These are phyloP conservation scores for Pogonophryne albipinna DNA, from an alignment of 2,797 vertebrate species.

Conservation along the genomic window DNA sequence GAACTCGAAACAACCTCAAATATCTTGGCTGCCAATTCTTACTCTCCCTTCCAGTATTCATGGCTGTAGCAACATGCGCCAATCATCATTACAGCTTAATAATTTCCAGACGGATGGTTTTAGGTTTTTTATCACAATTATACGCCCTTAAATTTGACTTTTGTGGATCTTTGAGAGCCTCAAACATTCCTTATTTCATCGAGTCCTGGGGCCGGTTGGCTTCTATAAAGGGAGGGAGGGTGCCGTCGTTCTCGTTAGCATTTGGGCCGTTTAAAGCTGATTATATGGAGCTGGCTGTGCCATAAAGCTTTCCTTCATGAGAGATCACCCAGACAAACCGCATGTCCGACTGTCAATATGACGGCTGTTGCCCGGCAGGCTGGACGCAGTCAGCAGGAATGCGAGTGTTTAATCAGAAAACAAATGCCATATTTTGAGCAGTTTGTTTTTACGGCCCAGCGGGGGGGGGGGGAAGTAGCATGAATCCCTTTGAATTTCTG, in stretches of 20 bases:
- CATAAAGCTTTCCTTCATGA: slow-evolving; percentile 81
- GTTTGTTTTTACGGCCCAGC: slow-evolving; percentile 82
- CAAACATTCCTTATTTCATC: slow-evolving; percentile 48
- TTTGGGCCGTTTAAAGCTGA: slow-evolving; percentile 71
- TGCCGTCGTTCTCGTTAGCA: slow-evolving; percentile 70
- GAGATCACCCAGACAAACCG: slow-evolving; percentile 66
- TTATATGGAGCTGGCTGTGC: slow-evolving; percentile 77
- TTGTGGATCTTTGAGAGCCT: slow-evolving; percentile 9
- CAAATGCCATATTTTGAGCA: slow-evolving; percentile 80
- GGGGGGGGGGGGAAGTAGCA: slow-evolving; percentile 44
- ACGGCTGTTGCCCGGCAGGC: slow-evolving; percentile 78
- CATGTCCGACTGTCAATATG: slow-evolving; percentile 79
- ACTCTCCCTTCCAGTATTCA: slow-evolving; percentile 8
- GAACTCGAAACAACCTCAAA: slow-evolving; percentile 39
- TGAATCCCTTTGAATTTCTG: slow-evolving; percentile 37
- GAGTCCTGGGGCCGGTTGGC: slow-evolving; percentile 60
- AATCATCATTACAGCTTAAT: slow-evolving; percentile 25
- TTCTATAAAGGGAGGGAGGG: slow-evolving; percentile 52
- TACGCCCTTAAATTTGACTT: not conserved
- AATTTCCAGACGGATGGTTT: slow-evolving; percentile 34
- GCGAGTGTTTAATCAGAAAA: slow-evolving; percentile 80
- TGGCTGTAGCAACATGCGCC: slow-evolving; percentile 6
- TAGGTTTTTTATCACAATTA: slow-evolving; percentile 22
- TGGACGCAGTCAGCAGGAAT: slow-evolving; percentile 74
- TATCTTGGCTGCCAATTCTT: slow-evolving; percentile 37